phyloP scores from a whole-genome alignment of 2,797 vertebrate species.

The Dromococcyx pavoninus region DNA sequence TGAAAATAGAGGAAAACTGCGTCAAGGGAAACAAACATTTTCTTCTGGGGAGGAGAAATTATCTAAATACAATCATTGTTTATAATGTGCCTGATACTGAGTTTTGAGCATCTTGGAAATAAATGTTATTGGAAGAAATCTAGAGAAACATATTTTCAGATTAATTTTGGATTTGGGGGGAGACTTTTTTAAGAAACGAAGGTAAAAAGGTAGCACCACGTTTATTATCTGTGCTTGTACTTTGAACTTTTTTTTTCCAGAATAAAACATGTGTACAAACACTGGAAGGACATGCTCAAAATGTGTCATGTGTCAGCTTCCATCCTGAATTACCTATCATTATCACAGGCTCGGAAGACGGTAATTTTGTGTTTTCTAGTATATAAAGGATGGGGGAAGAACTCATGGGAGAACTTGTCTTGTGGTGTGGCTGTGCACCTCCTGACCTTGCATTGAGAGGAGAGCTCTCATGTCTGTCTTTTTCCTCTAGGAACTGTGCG shows the following conservation, averaged over 20 bases:
- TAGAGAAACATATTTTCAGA: neutral
- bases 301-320: conserved; percentile 97
- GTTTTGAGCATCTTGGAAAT: neutral
- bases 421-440: neutral
- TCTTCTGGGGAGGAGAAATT: neutral
- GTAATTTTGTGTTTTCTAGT: conserved; percentile 73
- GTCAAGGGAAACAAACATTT: neutral
- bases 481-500: conserved; percentile 87
- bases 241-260: conserved; percentile 71
- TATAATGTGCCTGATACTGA: neutral
- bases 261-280: conserved; percentile 99
- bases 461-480: neutral
- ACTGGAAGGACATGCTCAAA: conserved; percentile 95
- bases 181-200: neutral
- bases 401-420: neutral
- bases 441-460: fast-evolving
- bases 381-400: neutral
- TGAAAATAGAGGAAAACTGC: neutral
- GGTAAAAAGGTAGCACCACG: neutral
- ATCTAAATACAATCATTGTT: neutral
- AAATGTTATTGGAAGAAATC: neutral
- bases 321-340: conserved; percentile 97
- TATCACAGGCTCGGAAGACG: conserved; percentile 97
- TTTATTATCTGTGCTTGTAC: neutral
- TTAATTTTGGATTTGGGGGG: neutral